Base-by-base conservation (phyloP, 2,797 vertebrate species). In the Rhinatrema bivittatum region DNA sequence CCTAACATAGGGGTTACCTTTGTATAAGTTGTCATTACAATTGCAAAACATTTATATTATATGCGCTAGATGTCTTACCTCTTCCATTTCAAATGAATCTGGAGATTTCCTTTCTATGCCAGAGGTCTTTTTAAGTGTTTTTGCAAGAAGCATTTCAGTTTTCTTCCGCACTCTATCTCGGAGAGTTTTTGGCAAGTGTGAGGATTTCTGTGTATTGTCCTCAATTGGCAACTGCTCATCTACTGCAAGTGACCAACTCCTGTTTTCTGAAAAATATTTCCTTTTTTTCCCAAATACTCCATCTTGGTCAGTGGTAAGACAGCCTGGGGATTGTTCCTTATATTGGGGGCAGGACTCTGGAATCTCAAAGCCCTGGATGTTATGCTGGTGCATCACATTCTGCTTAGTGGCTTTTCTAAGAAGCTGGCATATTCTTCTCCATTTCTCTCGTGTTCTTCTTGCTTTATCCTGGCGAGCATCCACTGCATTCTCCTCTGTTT, bases 71-170 rank as follows among this genome's bases (percentile, higher is more conserved):
- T 15, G 22, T 18, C 24, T 74, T 67, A 85, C 86, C 82, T 92
- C 85, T 67, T 90, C 85, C 68, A 89, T 68, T 62, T 93, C 88
- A 56, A 87, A 88, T 1, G 72, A 91, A 16, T 85, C 82, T 35
- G 41, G 60, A 23, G 55, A 33, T 40, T 65, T 60, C 25, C 7
- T 11, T 4, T 5, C 53, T 13, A 57, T 51, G 9, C 29, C 9
- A 7, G 25, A 31, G 32, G 38, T 52, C 20, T 59, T 76, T 46
- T 48, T 74, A 27, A 72, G 36, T 3, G 6, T 43, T 18, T 47
- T 35, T 4, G 19, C 7, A 17, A 60, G 34, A 20, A 55, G 3
- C 4, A 34, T 35, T 13, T 24, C 56, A 20, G 25, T n/a, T 10
- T 62, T 45, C 23, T 28, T 50, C 9, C 5, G 22, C 11, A 12